Evolutionary conservation across 2,888 invertebrate species (phyloP), one percentile per base, ranked within the genome.

Genomic region (Caenorhabditis macrosperma): DNA sequence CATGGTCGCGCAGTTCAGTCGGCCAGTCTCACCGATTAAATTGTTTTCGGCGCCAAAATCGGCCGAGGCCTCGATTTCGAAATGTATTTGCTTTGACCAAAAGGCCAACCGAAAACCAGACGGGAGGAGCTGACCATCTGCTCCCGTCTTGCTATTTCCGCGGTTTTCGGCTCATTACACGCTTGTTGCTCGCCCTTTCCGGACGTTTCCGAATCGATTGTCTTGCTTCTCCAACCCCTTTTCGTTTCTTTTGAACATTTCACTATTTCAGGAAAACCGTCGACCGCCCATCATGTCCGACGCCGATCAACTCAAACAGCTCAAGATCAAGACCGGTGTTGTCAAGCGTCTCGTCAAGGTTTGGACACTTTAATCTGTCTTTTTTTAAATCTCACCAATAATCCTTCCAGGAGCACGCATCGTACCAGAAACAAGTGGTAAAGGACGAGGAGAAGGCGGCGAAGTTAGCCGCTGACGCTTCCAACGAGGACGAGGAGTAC

Each of bases 281-380:
- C 15, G n/a, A 10, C 2, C 28, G 26, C 17, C n/a, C 63, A 52
- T 22, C 35, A 84, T 84, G 84, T 57, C 78, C 20, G 82, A 82
- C 28, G 61, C 79, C 30, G 79, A 60, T n/a, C 76, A 81, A 48
- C 54, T 80, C 17, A 85, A 83, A 35, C 75, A 78, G 35, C 61
- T 85, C 22, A 82, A 83, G 22, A 85, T 85, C 69, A 85, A 85
- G 63, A 83, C 82, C 9, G 82, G 82, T 7, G 82, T 83, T 24
- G 74, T 85, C 10, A 82, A 83, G 68, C 71, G 84, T 12, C 71
- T 79, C n/a, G 44, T 82, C 41, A 85, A 85, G 81, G 82, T 82
- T 17, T 2, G 38, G 38, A 9, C 20, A 6, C 15, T 24, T 6
- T 5, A 26, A 33, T 9, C 3, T 44, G 17, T 20, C 24, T 15